Conservation (phyloP, 2,113 vertebrate species). For the Shinisaurus crocodilurus region DNA sequence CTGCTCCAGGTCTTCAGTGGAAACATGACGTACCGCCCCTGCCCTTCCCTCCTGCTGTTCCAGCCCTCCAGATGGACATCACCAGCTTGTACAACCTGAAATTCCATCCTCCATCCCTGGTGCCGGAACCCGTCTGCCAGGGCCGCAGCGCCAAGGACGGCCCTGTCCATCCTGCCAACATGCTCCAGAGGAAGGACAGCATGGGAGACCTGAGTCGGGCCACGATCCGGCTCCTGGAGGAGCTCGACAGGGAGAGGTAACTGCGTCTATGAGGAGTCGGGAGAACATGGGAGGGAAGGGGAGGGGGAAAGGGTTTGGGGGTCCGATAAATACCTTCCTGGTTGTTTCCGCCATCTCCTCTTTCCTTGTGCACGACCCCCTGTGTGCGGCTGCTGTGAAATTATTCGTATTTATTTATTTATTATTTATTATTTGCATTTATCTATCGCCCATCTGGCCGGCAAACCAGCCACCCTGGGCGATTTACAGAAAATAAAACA, state of each 20-base stretch:
- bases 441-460: too few species aligned
- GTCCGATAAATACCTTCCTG: too few species aligned
- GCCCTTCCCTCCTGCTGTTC: neutral
- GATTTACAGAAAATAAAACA: too few species aligned
- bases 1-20: too few species aligned
- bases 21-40: rapidly evolving
- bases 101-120: slow-evolving; percentile 78
- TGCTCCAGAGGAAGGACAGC: slow-evolving; percentile 76
- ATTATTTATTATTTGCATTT: too few species aligned
- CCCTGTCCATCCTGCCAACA: slow-evolving; percentile 40
- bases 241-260: slow-evolving; percentile 70
- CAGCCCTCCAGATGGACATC: slow-evolving; percentile 93
- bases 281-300: too few species aligned
- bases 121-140: neutral
- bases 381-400: too few species aligned
- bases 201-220: slow-evolving; percentile 78
- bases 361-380: too few species aligned
- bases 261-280: rapidly evolving
- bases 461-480: too few species aligned
- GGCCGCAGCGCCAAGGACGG: slow-evolving; percentile 58
- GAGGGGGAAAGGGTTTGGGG: too few species aligned
- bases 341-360: too few species aligned
- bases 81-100: slow-evolving; percentile 92
- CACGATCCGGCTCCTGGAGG: slow-evolving; percentile 84
- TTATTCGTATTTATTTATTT: too few species aligned